Conservation (phyloP, 2,113 vertebrate genomes). For the Mustela nigripes region DNA sequence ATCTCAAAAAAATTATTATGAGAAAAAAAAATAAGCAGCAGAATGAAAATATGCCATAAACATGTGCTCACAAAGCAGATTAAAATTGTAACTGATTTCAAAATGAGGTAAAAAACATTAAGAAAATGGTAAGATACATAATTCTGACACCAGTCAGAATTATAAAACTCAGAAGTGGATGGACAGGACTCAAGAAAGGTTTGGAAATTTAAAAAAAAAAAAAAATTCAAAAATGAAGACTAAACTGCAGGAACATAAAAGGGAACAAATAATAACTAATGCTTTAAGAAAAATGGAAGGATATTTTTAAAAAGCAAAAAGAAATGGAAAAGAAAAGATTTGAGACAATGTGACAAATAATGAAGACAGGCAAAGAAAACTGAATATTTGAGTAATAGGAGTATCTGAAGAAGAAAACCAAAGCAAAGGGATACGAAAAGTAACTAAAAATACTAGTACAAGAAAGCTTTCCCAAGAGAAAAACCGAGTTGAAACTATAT, state of each 20-base stretch:
- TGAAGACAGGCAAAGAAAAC: not conserved
- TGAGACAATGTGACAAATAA: not conserved
- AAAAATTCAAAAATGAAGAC: constrained; percentile 15
- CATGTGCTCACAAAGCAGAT: not conserved
- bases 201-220: not conserved
- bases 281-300: not conserved
- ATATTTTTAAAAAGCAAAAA: not conserved
- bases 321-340: not conserved
- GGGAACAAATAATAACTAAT: not conserved
- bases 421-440: not conserved
- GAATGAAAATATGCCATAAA: constrained; percentile 7
- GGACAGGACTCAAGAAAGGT: not conserved
- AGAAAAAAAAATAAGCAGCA: not conserved
- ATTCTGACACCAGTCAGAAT: not conserved
- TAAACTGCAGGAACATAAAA: not conserved
- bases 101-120: not conserved
- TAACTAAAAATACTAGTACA: not conserved
- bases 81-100: not conserved
- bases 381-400: not conserved
- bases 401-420: not conserved
- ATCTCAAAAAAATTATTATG: constrained; percentile 26
- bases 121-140: not conserved
- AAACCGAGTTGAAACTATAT: not conserved
- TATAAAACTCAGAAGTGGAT: constrained; percentile 29
- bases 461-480: not conserved